Conservation (phyloP, 2,113 vertebrate genomes). For the Amphiprion ocellaris region DNA sequence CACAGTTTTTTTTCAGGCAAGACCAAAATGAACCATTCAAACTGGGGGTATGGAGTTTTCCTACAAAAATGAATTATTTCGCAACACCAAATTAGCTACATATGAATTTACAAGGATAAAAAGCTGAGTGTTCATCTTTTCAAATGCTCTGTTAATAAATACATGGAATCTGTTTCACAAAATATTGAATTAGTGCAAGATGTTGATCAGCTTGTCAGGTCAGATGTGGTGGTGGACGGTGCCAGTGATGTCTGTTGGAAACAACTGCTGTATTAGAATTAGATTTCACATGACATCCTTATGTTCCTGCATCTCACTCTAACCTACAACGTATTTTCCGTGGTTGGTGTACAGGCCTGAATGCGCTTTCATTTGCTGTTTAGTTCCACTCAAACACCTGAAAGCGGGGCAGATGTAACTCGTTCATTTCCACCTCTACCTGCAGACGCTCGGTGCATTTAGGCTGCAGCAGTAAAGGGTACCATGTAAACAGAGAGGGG, state of each 20-base stretch:
- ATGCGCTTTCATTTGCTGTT: not conserved
- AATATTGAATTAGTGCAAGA: not conserved
- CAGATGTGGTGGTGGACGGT: not conserved
- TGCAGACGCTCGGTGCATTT: slow-evolving; percentile 1
- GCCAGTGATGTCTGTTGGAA: not conserved
- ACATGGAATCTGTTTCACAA: not conserved
- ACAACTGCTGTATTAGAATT: not conserved
- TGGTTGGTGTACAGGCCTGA: not conserved
- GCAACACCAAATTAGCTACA: too few species aligned
- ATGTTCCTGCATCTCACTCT: not conserved
- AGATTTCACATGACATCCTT: not conserved
- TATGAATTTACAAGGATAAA: too few species aligned
- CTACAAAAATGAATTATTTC: too few species aligned
- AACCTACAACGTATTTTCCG: not conserved
- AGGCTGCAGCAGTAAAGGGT: slow-evolving; percentile 1
- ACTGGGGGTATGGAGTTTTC: too few species aligned
- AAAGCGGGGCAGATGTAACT: slow-evolving; percentile 50
- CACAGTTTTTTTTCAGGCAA: too few species aligned
- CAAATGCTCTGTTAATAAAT: not conserved
- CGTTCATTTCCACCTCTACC: not conserved
- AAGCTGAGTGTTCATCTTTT: not conserved
- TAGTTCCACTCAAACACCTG: not conserved
- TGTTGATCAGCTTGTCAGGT: not conserved
- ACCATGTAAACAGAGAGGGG: slow-evolving; percentile 48
- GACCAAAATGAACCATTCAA: too few species aligned